phyloP scores from a whole-genome alignment of 2,113 vertebrate genomes.

The Chaetodon auriga region DNA sequence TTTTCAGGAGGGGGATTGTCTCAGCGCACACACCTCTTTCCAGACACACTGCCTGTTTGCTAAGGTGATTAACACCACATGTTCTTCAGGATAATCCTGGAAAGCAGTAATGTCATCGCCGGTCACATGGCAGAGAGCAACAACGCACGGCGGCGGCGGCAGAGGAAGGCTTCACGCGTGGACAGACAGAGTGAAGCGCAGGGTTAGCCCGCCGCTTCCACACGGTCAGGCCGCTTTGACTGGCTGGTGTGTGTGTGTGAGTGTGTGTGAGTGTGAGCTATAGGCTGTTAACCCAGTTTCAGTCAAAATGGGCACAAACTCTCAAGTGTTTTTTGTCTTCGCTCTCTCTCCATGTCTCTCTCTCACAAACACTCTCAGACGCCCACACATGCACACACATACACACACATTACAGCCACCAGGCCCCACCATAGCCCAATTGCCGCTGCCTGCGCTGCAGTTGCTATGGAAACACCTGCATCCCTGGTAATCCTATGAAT shows the following conservation, averaged over 20 bases:
- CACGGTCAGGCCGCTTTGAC: too few species aligned
- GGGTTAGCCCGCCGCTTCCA: too few species aligned
- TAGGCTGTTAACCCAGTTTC: slow-evolving; percentile 12
- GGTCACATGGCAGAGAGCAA: slow-evolving; percentile 25
- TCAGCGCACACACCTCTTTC: slow-evolving; percentile 40
- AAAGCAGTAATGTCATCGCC: slow-evolving; percentile 41
- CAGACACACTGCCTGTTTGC: slow-evolving; percentile 51
- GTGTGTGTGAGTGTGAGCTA: neutral
- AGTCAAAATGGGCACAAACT: slow-evolving; percentile 19
- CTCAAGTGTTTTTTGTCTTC: slow-evolving; percentile 1
- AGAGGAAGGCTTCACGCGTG: neutral
- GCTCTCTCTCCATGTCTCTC: neutral
- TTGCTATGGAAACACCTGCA: slow-evolving; percentile 84
- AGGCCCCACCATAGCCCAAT: slow-evolving; percentile 40
- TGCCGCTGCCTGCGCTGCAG: slow-evolving; percentile 65
- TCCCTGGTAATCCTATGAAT: slow-evolving; percentile 84
- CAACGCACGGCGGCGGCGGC: neutral
- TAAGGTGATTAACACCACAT: slow-evolving; percentile 69
- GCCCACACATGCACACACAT: slow-evolving; percentile 41
- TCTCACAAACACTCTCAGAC: slow-evolving; percentile 37
- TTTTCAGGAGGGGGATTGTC: slow-evolving; percentile 54
- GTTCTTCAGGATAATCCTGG: slow-evolving; percentile 64
- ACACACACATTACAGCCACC: slow-evolving; percentile 56
- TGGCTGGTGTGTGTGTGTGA: neutral
- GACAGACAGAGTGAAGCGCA: too few species aligned